Conservation (phyloP, 2,113 vertebrate genomes). For the Brachyhypopomus gauderio region DNA sequence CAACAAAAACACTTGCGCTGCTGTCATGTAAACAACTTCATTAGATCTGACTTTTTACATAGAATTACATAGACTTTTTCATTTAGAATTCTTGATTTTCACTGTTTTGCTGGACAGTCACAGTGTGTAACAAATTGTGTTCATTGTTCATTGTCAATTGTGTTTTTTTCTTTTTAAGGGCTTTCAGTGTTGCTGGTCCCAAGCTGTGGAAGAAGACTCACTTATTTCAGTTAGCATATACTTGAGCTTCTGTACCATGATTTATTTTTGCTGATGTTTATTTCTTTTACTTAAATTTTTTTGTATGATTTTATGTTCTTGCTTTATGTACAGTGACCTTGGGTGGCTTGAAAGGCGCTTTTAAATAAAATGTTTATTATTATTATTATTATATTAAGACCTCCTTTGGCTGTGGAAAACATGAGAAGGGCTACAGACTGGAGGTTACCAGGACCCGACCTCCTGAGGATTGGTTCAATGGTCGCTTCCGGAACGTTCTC, state of each 20-base stretch:
- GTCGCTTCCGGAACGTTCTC: slow-evolving; percentile 84
- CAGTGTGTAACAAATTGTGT: not conserved
- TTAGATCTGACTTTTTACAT: not conserved
- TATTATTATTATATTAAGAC: slow-evolving; percentile 86
- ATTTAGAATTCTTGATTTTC: not conserved
- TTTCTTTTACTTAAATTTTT: too few species aligned
- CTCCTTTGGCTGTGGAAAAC: slow-evolving; percentile 81
- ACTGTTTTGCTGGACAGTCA: not conserved
- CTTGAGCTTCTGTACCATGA: too few species aligned
- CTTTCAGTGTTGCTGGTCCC: too few species aligned
- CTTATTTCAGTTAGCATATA: too few species aligned
- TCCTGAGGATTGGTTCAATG: slow-evolving; percentile 89
- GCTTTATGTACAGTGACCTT: too few species aligned
- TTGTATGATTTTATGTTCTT: too few species aligned
- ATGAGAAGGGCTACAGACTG: slow-evolving; percentile 86
- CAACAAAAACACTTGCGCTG: not conserved
- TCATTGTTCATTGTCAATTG: not conserved
- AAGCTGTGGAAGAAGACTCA: too few species aligned
- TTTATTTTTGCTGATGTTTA: too few species aligned
- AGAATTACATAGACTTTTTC: too few species aligned
- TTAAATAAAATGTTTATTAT: too few species aligned
- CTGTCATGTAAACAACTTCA: slow-evolving; percentile 6
- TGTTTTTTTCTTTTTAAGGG: slow-evolving; percentile 59
- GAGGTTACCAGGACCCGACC: slow-evolving; percentile 87
- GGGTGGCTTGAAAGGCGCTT: too few species aligned